Evolutionary conservation across 2,888 invertebrate species (phyloP), one percentile per base, ranked within the genome.

Genomic region (Synanthedon myopaeformis): DNA sequence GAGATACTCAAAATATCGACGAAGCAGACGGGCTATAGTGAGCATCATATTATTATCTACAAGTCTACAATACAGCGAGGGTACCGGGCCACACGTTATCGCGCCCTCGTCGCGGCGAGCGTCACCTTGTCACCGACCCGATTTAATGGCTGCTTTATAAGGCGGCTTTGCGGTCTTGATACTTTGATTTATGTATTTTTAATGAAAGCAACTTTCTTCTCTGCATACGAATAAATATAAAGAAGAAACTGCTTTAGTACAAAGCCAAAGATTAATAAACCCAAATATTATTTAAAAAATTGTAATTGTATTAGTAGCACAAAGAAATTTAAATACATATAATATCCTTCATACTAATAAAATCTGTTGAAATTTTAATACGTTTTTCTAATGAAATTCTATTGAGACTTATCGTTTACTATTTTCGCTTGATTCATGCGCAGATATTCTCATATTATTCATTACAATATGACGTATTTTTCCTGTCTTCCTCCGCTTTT

Each of bases 41-140:
- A 72, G 69, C 74, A 72, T 72, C 69, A 61, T 35, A 23, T 23
- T 23, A 28, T 35, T 35, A 35, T 35, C 61, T 53, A 49, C 59
- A 5, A 23, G 23, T 23, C 23, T 23, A 23, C 23, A 23, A 23
- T 23, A 58, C 54, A 54, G 52, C 35, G 35, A 35, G 48, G 79
- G 76, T 76, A 79, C 80, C 80, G 78, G 74, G 78, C 75, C 74
- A 70, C 74, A 70, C 77, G 76, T 76, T 79, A 79, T 81, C 80
- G 79, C 79, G 74, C 79, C 74, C 74, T 73, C 75, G 75, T 72
- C 73, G 70, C 72, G 72, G 70, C 72, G 72, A 74, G 70, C 82
- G 82, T 82, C 84, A 81, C 82, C 84, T 83, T 82, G 84, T 84
- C 84, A 83, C 84, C 82, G 82, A 80, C 76, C 79, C 81, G 74